phyloP scores from a whole-genome alignment of 2,888 invertebrate species.

The Coelopa pilipes region DNA sequence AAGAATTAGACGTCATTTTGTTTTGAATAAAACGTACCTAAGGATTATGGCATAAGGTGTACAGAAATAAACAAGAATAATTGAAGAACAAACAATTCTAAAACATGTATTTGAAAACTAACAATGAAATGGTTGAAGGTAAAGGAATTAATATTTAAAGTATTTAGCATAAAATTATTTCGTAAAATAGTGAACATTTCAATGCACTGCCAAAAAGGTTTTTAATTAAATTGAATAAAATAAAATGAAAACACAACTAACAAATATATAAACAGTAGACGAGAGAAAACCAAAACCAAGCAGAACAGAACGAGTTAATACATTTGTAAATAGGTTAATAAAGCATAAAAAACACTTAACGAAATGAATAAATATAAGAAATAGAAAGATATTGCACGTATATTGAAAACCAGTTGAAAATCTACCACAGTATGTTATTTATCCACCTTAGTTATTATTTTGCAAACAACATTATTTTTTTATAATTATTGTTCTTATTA shows the following conservation, averaged over 20 bases:
- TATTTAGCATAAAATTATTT: slow-evolving; percentile 32
- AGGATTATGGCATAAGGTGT: slow-evolving; percentile 3
- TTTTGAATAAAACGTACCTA: slow-evolving; percentile 24
- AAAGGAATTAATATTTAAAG: slow-evolving; percentile 32
- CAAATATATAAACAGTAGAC: slow-evolving; percentile 23
- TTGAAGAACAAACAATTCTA: not conserved
- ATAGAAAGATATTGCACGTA: slow-evolving; percentile 29
- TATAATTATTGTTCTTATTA: too few species aligned
- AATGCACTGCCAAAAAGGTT: slow-evolving; percentile 65
- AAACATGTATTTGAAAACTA: not conserved
- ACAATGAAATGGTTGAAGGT: not conserved
- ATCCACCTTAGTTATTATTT: too few species aligned
- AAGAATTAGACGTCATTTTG: slow-evolving; percentile 14
- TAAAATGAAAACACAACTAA: slow-evolving; percentile 30
- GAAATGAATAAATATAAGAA: slow-evolving; percentile 46
- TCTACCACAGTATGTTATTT: not conserved
- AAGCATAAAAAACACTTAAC: slow-evolving; percentile 32
- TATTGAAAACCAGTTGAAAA: slow-evolving; percentile 15
- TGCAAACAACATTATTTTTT: too few species aligned
- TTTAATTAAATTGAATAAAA: slow-evolving; percentile 52
- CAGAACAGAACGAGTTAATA: slow-evolving; percentile 24
- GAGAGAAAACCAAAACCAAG: slow-evolving; percentile 39
- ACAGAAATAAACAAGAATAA: slow-evolving; percentile 4
- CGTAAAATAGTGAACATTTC: slow-evolving; percentile 47
- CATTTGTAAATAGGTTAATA: slow-evolving; percentile 24